phyloP scores from a whole-genome alignment of 1,140 invertebrate species.

The Ptiloglossa arizonensis region DNA sequence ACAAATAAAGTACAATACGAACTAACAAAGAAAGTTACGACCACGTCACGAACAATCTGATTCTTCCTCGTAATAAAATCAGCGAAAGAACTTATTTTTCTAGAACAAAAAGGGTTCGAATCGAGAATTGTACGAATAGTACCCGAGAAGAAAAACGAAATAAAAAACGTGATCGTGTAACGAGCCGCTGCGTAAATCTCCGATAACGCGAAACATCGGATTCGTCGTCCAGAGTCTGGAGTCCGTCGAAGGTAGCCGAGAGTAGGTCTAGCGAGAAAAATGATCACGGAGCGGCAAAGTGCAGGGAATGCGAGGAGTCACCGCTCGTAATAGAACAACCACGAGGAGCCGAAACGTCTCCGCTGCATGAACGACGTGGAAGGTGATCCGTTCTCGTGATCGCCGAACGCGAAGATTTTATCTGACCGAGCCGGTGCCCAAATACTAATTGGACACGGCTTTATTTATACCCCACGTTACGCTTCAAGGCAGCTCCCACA shows the following conservation, averaged over 20 bases:
- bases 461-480: slow-evolving; percentile 58
- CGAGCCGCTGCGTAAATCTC: too few species aligned
- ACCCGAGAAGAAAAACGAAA: too few species aligned
- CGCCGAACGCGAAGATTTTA: slow-evolving; percentile 45
- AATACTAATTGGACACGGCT: slow-evolving; percentile 65
- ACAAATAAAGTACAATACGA: too few species aligned
- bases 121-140: too few species aligned
- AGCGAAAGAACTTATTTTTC: too few species aligned
- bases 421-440: slow-evolving; percentile 38
- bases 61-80: too few species aligned
- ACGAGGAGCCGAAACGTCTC: not conserved
- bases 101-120: too few species aligned
- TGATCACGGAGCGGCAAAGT: not conserved
- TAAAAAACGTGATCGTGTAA: too few species aligned
- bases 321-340: slow-evolving; percentile 41
- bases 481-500: slow-evolving; percentile 45
- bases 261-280: not conserved
- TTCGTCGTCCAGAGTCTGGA: too few species aligned
- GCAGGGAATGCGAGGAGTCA: slow-evolving; percentile 49
- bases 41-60: too few species aligned
- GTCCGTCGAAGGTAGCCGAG: not conserved
- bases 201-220: too few species aligned
- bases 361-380: not conserved
- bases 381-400: slow-evolving; percentile 36
- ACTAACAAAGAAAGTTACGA: too few species aligned